Base-by-base conservation (phyloP, 2,888 invertebrate species). In the Leptinotarsa tumamoca region DNA sequence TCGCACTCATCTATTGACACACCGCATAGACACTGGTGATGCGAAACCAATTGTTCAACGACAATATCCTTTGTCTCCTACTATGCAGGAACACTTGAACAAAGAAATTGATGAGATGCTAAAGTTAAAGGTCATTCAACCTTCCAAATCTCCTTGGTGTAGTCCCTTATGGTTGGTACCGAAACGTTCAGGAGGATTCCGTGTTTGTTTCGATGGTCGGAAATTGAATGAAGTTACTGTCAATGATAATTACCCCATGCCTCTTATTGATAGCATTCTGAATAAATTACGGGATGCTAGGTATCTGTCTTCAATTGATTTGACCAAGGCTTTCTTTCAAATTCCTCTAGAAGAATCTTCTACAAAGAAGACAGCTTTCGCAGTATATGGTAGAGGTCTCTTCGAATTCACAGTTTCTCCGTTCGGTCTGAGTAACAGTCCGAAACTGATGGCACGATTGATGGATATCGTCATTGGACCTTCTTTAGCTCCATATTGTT, bases 121-220 rank as follows among this genome's bases (percentile, higher is more conserved):
- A 21, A 21, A 21, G 21, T 21, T 21, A 21, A 21, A 21, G 21
- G 21, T 21, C 1, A 21, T 1, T 21, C 21, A 21, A 21, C 21
- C 21, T 21, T 21, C 21, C 21, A 1, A 21, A 21, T 21, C 21
- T 21, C 21, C 21, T 21, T 21, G 21, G 21, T 21, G 21, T 21
- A 21, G 21, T 21, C 21, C 84, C 1, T 80, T 83, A 0, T 77
- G 83, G 10, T 76, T 85, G 0, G 80, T 85, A 61, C 79, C 83
- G 0, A 78, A 76, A n/a, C 80, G 83, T n/a, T 80, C 85, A 72
- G 81, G 79, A 0, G 77, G 73, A 1, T 83, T 80, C 50, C 72
- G 85, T 2, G 84, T 86, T 17, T 84, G 85, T 63, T 81, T 86
- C 0, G 85, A 86, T 68, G 85, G 80, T 67, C 67, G 86, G 4